Percentiles rank a stretch among this genome's conserved stretches.
Conservation (phyloP, 2,113 vertebrate genomes). For the Ptilonorhynchus violaceus region DNA sequence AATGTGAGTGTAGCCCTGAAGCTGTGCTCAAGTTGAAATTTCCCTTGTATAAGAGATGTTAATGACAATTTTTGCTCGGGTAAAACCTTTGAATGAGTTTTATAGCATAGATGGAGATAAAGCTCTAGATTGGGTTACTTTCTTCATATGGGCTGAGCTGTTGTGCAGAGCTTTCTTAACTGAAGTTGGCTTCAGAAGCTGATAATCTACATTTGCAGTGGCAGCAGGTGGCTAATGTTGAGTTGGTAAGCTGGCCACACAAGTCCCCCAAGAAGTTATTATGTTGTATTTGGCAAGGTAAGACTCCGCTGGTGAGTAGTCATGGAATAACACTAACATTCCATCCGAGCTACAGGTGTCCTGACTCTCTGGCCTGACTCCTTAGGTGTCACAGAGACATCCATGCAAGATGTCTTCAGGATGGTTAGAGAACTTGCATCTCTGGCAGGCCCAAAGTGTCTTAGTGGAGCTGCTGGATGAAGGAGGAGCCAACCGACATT, state of each 20-base stretch:
- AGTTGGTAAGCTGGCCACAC: not conserved
- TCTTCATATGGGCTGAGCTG: not conserved
- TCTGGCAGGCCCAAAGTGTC: not conserved
- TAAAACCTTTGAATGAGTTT: not conserved
- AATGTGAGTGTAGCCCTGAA: not conserved
- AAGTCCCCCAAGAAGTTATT: not conserved
- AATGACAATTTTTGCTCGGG: not conserved
- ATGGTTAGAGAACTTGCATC: not conserved
- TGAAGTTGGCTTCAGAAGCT: not conserved
- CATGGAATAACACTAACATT: not conserved
- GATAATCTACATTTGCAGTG: not conserved
- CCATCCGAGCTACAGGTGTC: not conserved
- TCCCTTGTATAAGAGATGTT: not conserved
- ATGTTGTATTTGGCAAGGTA: not conserved
- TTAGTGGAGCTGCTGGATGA: not conserved
- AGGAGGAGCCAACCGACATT: not conserved
- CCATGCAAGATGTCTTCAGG: not conserved
- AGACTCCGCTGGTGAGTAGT: not conserved
- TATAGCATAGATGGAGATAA: not conserved
- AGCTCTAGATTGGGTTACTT: not conserved
- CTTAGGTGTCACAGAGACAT: not conserved
- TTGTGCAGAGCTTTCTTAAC: rapidly evolving
- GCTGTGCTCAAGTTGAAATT: not conserved
- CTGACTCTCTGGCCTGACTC: not conserved
- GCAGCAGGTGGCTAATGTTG: not conserved